Conservation (phyloP, 2,797 vertebrate genomes). For the Gila robusta region DNA sequence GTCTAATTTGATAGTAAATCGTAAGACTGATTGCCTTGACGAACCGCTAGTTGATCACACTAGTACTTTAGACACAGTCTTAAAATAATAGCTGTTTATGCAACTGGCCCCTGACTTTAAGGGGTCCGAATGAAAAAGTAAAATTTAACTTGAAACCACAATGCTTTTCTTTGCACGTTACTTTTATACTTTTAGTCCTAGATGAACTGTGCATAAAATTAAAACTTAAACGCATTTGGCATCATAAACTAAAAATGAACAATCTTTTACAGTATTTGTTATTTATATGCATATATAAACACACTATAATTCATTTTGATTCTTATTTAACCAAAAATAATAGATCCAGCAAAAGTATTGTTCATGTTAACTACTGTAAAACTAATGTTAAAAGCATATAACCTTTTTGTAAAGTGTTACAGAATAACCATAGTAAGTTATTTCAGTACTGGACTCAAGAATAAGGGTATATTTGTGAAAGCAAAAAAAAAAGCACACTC, state of each 20-base stretch:
- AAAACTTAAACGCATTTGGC: background rate
- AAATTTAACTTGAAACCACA: background rate
- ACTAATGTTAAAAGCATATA: background rate
- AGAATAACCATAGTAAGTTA: background rate
- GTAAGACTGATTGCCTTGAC: no score
- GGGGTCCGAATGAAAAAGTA: background rate
- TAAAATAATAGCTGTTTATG: no score
- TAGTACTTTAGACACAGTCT: no score
- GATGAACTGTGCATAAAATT: background rate
- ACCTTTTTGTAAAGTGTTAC: background rate
- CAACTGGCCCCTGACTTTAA: background rate
- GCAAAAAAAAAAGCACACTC: slow-evolving; percentile 74
- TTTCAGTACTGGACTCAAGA: slow-evolving; percentile 1
- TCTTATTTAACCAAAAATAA: background rate
- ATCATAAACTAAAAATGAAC: background rate
- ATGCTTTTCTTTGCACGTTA: background rate
- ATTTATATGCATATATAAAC: background rate
- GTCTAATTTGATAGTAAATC: no score
- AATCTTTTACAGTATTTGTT: background rate
- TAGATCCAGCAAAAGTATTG: no score
- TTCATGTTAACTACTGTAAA: background rate
- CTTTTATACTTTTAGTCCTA: background rate
- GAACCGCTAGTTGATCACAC: no score
- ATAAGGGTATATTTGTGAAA: slow-evolving; percentile 35
- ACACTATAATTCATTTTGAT: background rate